Conservation (phyloP, 2,797 vertebrate genomes). For the Pseudomugil tenellus region DNA sequence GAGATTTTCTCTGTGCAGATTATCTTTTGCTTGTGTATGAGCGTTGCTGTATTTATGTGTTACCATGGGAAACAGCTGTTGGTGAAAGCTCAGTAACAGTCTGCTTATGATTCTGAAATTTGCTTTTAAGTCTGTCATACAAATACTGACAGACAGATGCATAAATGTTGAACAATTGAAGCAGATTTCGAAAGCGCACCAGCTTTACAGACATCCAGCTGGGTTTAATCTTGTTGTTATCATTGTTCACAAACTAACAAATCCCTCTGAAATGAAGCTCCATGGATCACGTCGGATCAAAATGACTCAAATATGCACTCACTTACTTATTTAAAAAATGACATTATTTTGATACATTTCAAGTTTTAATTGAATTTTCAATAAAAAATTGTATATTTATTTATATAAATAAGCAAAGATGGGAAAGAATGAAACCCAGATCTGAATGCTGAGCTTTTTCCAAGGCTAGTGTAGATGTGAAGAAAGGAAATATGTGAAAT, state of each 20-base stretch:
- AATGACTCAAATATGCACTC: slow-evolving; percentile 7
- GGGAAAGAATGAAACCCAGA: slow-evolving; percentile 50
- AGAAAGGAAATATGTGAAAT: too few species aligned
- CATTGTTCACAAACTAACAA: not conserved
- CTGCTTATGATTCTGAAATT: too few species aligned
- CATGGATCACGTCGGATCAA: too few species aligned
- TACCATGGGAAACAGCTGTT: too few species aligned
- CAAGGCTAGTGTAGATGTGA: not conserved
- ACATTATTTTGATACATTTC: too few species aligned
- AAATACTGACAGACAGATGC: too few species aligned
- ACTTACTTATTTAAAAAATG: not conserved
- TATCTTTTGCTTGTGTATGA: too few species aligned
- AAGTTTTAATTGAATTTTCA: too few species aligned
- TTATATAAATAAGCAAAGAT: slow-evolving; percentile 40
- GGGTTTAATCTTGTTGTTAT: not conserved
- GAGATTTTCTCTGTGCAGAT: too few species aligned
- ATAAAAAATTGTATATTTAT: not conserved
- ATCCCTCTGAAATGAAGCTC: not conserved
- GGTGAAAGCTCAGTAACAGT: not conserved
- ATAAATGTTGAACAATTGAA: slow-evolving; percentile 1
- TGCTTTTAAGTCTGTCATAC: too few species aligned
- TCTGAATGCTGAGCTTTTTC: slow-evolving; percentile 10
- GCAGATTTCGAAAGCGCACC: not conserved
- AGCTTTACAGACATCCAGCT: not conserved
- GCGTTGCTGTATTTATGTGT: too few species aligned